These are phyloP conservation scores for Apotomis capreana DNA, from an alignment of 2,888 invertebrate genomes.

Conservation along the genomic window DNA sequence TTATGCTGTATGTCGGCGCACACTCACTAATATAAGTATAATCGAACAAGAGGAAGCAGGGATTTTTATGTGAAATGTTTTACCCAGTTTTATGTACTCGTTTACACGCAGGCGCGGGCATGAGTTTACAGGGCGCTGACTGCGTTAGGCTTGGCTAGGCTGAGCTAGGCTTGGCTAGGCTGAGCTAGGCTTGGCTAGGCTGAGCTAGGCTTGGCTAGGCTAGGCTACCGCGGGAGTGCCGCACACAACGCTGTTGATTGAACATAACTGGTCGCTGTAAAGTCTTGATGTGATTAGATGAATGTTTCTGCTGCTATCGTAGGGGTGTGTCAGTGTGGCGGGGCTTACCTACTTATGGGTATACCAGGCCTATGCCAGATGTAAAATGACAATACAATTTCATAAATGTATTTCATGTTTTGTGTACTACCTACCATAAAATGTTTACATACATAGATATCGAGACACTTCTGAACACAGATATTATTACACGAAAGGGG, in stretches of 20 bases:
- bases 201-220: background rate
- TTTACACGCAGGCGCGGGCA: constrained; percentile 27
- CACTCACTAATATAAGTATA: constrained; percentile 62
- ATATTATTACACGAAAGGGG: too few species aligned
- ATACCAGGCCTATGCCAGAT: too few species aligned
- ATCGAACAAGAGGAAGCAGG: constrained; percentile 71
- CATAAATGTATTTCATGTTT: too few species aligned
- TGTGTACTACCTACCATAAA: too few species aligned
- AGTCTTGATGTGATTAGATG: constrained; percentile 32
- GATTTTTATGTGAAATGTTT: constrained; percentile 66
- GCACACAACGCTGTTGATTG: constrained; percentile 17
- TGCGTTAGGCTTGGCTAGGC: constrained; percentile 13
- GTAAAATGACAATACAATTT: too few species aligned
- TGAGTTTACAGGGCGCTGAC: constrained; percentile 8
- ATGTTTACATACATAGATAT: too few species aligned
- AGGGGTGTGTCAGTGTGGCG: constrained; percentile 9
- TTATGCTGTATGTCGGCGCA: constrained; percentile 54
- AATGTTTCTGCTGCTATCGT: constrained; percentile 27
- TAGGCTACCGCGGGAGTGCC: background rate
- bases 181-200: constrained; percentile 7
- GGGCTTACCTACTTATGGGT: background rate
- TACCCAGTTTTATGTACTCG: constrained; percentile 45
- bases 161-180: too few species aligned
- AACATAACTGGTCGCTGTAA: constrained; percentile 21
- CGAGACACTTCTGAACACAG: too few species aligned